phyloP scores from a whole-genome alignment of 2,888 invertebrate genomes.

The Nudaria mundana region DNA sequence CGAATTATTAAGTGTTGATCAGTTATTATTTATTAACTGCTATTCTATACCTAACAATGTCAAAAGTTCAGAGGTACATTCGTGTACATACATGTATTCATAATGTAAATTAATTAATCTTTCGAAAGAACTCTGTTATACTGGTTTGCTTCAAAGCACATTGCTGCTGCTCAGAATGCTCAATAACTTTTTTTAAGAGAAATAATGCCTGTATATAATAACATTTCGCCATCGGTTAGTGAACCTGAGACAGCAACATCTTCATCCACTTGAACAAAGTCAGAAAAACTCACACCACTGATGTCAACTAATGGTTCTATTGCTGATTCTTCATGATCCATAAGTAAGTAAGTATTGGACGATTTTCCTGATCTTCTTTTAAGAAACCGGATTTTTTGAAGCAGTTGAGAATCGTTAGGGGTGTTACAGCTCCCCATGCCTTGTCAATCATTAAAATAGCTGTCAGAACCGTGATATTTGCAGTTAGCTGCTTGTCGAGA shows the following conservation, averaged over 20 bases:
- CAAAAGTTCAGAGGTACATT: conserved; percentile 11
- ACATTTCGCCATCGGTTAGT: conserved; percentile 18
- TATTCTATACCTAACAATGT: conserved; percentile 9
- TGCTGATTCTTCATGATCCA: conserved; percentile 22
- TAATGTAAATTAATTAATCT: conserved; percentile 8
- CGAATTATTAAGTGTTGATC: conserved; percentile 8
- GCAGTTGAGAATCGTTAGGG: conserved; percentile 21
- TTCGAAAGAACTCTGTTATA: conserved; percentile 24
- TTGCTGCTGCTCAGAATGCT: conserved; percentile 17
- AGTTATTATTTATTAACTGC: conserved; percentile 10
- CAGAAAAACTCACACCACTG: conserved; percentile 27
- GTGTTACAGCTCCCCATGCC: conserved; percentile 20
- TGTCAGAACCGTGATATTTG: conserved; percentile 21
- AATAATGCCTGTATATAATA: conserved; percentile 26
- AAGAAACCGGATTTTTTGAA: conserved; percentile 20
- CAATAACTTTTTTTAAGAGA: conserved; percentile 19
- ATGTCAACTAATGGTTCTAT: conserved; percentile 20
- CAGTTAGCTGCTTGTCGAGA: conserved; percentile 19
- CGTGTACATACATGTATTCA: conserved; percentile 6
- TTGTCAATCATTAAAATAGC: conserved; percentile 19
- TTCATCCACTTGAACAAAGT: conserved; percentile 28
- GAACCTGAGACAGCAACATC: conserved; percentile 25
- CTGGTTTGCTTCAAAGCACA: conserved; percentile 22
- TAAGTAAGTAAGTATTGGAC: conserved; percentile 18
- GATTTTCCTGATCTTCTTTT: conserved; percentile 1